Evolutionary conservation across 2,113 vertebrate genomes (phyloP).

Genomic region (Crocuta crocuta): DNA sequence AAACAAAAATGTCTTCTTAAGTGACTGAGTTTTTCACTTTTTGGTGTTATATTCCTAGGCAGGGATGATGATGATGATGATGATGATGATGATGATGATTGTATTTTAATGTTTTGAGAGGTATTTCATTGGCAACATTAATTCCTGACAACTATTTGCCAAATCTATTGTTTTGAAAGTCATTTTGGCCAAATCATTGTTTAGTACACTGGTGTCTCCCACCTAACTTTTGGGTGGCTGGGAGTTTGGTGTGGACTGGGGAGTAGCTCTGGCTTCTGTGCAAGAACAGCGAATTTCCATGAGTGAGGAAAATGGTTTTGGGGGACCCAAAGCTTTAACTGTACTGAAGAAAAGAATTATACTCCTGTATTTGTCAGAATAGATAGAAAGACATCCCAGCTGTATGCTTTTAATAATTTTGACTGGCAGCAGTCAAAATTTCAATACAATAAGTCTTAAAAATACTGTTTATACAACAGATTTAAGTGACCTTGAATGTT

Average conservation of each 20-base stretch:
- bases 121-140: not conserved
- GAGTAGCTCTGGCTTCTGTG: not conserved
- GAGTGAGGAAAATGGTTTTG: not conserved
- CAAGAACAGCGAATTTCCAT: not conserved
- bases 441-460: constrained; percentile 60
- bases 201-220: not conserved
- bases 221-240: not conserved
- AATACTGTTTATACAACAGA: constrained; percentile 51
- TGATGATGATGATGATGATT: not conserved
- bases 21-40: not conserved
- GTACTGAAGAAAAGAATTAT: not conserved
- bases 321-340: not conserved
- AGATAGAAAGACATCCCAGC: not conserved
- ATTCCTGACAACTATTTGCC: not conserved
- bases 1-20: not conserved
- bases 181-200: not conserved
- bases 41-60: not conserved
- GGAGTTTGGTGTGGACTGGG: not conserved
- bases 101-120: constrained; percentile 13
- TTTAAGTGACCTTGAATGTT: constrained; percentile 61
- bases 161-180: constrained; percentile 9
- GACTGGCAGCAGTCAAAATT: constrained; percentile 10
- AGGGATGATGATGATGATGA: not conserved
- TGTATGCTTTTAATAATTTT: constrained; percentile 47
- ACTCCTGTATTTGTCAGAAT: not conserved